A percentile compares a stretch with the other conserved stretches of the same genome.
These are phyloP conservation scores for Polypterus bichir DNA, from an alignment of 2,113 vertebrate genomes.

Conservation along the genomic window DNA sequence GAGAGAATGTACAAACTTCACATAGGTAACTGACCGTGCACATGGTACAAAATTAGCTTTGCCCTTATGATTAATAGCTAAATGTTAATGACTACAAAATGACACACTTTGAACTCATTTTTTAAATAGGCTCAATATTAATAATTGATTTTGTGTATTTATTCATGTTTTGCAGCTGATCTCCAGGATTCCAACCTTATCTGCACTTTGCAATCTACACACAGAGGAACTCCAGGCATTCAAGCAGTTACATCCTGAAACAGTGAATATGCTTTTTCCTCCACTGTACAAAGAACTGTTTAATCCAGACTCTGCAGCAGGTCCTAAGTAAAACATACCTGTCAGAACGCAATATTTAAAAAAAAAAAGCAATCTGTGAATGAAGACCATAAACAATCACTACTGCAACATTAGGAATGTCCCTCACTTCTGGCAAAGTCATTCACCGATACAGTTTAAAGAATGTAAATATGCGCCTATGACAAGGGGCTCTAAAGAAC, in stretches of 20 bases:
- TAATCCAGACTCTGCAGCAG: constrained; percentile 84
- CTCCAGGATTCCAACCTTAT: constrained; percentile 91
- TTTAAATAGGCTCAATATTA: too few relatives aligned
- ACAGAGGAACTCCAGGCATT: constrained; percentile 96
- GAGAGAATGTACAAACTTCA: too few relatives aligned
- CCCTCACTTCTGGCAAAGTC: constrained; percentile 88
- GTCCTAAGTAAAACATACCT: constrained; percentile 80
- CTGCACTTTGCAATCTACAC: constrained; percentile 93
- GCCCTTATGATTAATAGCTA: too few relatives aligned
- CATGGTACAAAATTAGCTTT: too few relatives aligned
- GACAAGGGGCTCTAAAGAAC: constrained; percentile 63
- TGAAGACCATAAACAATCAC: constrained; percentile 55
- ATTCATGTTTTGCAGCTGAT: constrained; percentile 66
- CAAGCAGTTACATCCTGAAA: constrained; percentile 95
- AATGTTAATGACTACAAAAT: too few relatives aligned
- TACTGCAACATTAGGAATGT: constrained; percentile 95
- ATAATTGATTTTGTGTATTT: not conserved
- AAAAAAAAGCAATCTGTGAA: constrained; percentile 55
- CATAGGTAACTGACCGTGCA: too few relatives aligned
- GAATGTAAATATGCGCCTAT: constrained; percentile 95
- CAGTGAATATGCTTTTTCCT: constrained; percentile 92
- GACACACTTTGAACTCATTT: too few relatives aligned
- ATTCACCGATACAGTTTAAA: constrained; percentile 99
- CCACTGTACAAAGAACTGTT: constrained; percentile 98
- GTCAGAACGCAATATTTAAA: constrained; percentile 49